Percentiles rank a stretch among this genome's conserved stretches.
These are phyloP conservation scores for Cecropterus lyciades DNA, from an alignment of 1,140 invertebrate species.

Conservation along the genomic window DNA sequence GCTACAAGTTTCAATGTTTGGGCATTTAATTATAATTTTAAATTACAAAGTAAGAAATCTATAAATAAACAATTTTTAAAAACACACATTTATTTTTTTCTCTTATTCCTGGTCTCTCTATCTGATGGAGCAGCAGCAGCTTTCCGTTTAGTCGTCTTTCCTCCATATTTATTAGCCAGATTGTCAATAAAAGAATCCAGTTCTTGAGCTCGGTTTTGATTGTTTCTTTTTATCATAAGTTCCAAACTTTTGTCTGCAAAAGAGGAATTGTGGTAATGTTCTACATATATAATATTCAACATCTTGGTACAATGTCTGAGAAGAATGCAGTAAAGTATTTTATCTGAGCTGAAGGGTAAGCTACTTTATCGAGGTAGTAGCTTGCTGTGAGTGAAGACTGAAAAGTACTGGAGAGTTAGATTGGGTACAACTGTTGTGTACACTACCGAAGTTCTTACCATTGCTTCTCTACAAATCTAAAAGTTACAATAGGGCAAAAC, in stretches of 20 bases:
- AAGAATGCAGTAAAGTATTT: too few species aligned
- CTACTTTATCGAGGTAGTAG: too few species aligned
- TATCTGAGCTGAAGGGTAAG: too few species aligned
- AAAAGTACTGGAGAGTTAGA: too few species aligned
- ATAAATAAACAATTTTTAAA: constrained; percentile 23
- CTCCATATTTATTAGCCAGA: constrained; percentile 77
- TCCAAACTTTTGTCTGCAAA: constrained; percentile 72
- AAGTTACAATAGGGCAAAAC: too few species aligned
- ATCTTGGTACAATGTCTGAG: too few species aligned
- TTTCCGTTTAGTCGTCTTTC: constrained; percentile 67
- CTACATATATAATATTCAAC: too few species aligned
- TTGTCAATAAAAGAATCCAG: constrained; percentile 76
- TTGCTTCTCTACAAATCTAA: too few species aligned
- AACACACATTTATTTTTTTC: constrained; percentile 52
- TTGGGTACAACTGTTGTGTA: too few species aligned
- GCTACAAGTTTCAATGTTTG: neutral
- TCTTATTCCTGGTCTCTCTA: constrained; percentile 56
- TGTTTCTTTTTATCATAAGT: constrained; percentile 73
- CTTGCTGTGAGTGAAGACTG: too few species aligned
- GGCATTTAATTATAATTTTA: neutral
- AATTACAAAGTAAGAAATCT: constrained; percentile 21
- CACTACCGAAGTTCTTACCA: too few species aligned
- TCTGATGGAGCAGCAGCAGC: constrained; percentile 47
- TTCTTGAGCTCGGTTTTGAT: constrained; percentile 63
- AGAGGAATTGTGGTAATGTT: constrained; percentile 12